Percentiles rank a stretch among this genome's conserved stretches.
These are phyloP conservation scores for Lampropteryx suffumata DNA, from an alignment of 2,888 invertebrate species.

Conservation along the genomic window DNA sequence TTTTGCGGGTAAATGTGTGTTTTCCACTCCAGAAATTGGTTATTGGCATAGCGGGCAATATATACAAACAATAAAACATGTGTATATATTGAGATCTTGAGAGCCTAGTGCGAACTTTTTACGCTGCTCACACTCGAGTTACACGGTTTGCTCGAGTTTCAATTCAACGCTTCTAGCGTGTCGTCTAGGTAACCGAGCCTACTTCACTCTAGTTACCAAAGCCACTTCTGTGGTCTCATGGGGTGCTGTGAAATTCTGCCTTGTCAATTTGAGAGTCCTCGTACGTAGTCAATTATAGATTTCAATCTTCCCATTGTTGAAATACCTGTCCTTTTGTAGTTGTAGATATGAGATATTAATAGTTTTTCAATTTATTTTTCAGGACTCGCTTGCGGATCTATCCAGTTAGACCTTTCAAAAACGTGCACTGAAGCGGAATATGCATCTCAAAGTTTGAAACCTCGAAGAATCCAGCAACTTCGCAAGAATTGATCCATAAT, in stretches of 20 bases:
- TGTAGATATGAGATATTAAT: not conserved
- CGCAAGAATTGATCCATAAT: slow-evolving; percentile 50
- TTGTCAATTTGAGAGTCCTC: no score
- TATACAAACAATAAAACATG: slow-evolving; percentile 27
- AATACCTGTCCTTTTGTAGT: not conserved
- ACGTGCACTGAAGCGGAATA: no score
- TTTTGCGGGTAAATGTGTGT: slow-evolving; percentile 27
- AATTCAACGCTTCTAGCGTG: no score
- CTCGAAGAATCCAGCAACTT: not conserved
- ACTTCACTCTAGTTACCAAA: no score
- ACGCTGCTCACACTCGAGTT: no score
- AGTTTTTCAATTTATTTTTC: not conserved
- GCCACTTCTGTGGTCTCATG: no score
- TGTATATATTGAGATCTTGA: slow-evolving; percentile 9
- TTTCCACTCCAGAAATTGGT: slow-evolving; percentile 32
- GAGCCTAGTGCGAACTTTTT: not conserved
- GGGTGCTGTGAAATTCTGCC: no score
- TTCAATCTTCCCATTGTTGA: no score
- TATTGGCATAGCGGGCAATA: slow-evolving; percentile 25
- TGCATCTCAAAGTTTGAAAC: not conserved
- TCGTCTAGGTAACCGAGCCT: no score
- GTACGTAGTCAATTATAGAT: no score
- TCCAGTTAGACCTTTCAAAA: no score
- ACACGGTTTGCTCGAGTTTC: no score
- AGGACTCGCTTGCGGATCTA: not conserved